A percentile compares a stretch with the other conserved stretches of the same genome.
phyloP scores from a whole-genome alignment of 2,888 invertebrate species.

The Yponomeuta cagnagella region DNA sequence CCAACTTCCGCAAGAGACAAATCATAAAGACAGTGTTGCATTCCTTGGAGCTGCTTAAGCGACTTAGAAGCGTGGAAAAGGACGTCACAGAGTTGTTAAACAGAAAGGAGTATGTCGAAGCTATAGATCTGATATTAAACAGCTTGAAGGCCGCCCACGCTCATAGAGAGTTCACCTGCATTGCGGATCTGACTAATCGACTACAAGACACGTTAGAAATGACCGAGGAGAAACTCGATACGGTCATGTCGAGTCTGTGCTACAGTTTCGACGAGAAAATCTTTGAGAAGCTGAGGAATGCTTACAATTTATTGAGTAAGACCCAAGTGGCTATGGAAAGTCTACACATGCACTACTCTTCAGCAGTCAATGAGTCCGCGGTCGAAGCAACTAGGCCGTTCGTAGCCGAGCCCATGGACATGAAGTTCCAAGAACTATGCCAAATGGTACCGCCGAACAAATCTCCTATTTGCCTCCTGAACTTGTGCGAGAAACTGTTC shows the following conservation, averaged over 20 bases:
- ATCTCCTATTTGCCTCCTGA: slow-evolving; percentile 81
- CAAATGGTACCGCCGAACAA: slow-evolving; percentile 63
- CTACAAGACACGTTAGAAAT: slow-evolving; percentile 93
- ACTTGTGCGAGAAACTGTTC: slow-evolving; percentile 91
- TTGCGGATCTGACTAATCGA: slow-evolving; percentile 89
- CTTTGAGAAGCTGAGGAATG: slow-evolving; percentile 89
- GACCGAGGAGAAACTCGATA: slow-evolving; percentile 93
- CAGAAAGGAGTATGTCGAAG: slow-evolving; percentile 91
- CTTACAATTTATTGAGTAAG: slow-evolving; percentile 92
- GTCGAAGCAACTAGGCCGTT: slow-evolving; percentile 76
- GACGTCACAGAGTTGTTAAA: slow-evolving; percentile 87
- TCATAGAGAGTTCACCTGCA: slow-evolving; percentile 93
- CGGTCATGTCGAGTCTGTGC: slow-evolving; percentile 85
- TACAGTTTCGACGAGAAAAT: slow-evolving; percentile 85
- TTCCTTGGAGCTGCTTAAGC: slow-evolving; percentile 75
- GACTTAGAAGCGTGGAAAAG: slow-evolving; percentile 86
- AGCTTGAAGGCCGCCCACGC: slow-evolving; percentile 90
- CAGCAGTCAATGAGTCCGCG: slow-evolving; percentile 90
- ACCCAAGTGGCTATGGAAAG: slow-evolving; percentile 96
- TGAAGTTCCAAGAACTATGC: slow-evolving; percentile 88
- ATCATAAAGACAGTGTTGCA: slow-evolving; percentile 86
- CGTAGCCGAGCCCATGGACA: slow-evolving; percentile 43
- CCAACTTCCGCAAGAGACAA: slow-evolving; percentile 93
- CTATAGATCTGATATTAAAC: slow-evolving; percentile 91
- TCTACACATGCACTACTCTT: slow-evolving; percentile 95